Percentiles rank a stretch among this genome's conserved stretches.
phyloP scores from a whole-genome alignment of 1,140 invertebrate species.

The Drosophila tropicalis region DNA sequence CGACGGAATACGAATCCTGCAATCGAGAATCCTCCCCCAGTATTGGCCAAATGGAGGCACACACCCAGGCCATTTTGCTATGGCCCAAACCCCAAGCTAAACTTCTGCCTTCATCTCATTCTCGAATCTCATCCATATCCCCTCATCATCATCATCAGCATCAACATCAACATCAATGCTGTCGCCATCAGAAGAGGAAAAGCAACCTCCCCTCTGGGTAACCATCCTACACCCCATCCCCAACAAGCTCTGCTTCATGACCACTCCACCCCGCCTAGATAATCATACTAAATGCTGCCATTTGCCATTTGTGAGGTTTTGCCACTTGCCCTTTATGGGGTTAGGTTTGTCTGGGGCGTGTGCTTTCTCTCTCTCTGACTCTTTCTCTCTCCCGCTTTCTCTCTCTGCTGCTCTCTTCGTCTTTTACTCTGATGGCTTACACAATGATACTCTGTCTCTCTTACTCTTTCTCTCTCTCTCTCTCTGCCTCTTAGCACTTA shows the following conservation, averaged over 20 bases:
- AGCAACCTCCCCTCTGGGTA: background rate
- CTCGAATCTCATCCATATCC: conserved; percentile 47
- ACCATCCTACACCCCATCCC: background rate
- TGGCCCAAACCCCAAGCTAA: no score
- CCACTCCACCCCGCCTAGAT: conserved; percentile 46
- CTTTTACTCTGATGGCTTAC: conserved; percentile 14
- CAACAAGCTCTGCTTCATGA: background rate
- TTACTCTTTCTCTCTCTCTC: background rate
- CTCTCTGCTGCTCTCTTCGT: conserved; percentile 6
- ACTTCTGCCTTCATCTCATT: conserved; percentile 13
- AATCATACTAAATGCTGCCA: conserved; percentile 83
- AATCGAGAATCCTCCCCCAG: background rate
- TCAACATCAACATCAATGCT: conserved; percentile 19
- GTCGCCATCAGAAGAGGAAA: conserved; percentile 18
- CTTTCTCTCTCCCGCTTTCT: conserved; percentile 11
- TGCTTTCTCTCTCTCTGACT: conserved; percentile 13
- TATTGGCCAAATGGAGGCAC: background rate
- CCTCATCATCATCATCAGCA: conserved; percentile 43
- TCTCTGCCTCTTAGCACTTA: background rate
- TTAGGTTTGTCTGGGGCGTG: conserved; percentile 29
- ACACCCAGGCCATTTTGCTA: conserved; percentile 57
- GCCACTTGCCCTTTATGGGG: conserved; percentile 76
- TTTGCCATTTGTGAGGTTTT: conserved; percentile 83
- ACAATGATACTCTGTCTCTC: background rate
- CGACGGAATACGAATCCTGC: background rate